Evolutionary conservation across 2,113 vertebrate species (phyloP).

Genomic region (Notothenia rossii): DNA sequence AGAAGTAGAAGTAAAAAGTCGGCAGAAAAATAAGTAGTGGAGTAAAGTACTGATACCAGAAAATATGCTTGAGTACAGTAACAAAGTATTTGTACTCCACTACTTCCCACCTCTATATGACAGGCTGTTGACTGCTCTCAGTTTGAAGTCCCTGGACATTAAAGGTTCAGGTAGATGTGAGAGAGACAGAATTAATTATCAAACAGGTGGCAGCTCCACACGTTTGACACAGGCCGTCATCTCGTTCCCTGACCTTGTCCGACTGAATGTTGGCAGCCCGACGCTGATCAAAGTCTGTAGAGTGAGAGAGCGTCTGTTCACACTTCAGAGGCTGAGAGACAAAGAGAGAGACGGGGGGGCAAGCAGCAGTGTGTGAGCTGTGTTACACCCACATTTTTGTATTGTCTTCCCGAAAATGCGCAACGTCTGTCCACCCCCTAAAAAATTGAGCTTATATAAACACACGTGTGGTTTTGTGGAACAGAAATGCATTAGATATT

Average conservation of each 20-base stretch:
- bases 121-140: constrained; percentile 57
- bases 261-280: constrained; percentile 62
- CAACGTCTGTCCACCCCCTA: no score
- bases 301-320: constrained; percentile 70
- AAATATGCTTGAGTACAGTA: no score
- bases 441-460: no score
- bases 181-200: constrained; percentile 40
- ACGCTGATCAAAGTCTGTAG: constrained; percentile 67
- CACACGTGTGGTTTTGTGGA: no score
- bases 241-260: constrained; percentile 69
- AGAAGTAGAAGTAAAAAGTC: no score
- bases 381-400: constrained; percentile 57
- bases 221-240: constrained; percentile 54
- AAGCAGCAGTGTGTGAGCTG: constrained; percentile 30
- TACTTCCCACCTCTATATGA: constrained; percentile 6
- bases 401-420: no score
- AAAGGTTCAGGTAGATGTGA: constrained; percentile 35
- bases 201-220: constrained; percentile 67
- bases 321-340: constrained; percentile 45
- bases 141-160: constrained; percentile 43
- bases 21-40: no score
- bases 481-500: no score
- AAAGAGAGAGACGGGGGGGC: background rate
- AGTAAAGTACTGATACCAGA: no score
- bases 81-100: no score